Percentiles rank a stretch among this genome's conserved stretches.
These are phyloP conservation scores for Reticulitermes speratus DNA, from an alignment of 1,140 invertebrate genomes.

Conservation along the genomic window DNA sequence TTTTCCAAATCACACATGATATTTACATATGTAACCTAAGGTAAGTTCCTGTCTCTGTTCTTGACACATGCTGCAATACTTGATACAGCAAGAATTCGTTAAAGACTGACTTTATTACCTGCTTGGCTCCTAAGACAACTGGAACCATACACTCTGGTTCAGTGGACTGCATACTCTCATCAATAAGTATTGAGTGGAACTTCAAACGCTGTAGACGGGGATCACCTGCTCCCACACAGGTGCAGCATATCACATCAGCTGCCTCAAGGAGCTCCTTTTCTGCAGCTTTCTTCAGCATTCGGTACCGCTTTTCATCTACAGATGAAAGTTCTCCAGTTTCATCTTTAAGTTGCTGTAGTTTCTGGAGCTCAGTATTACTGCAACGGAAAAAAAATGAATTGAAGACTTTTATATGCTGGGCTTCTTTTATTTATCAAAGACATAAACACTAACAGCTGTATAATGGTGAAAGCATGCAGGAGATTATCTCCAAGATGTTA, in stretches of 20 bases:
- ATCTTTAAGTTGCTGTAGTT: slow-evolving; percentile 95
- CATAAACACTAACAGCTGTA: no score
- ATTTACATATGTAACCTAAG: no score
- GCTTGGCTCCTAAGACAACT: slow-evolving; percentile 94
- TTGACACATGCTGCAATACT: no score
- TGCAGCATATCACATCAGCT: slow-evolving; percentile 99
- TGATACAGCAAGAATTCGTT: no score
- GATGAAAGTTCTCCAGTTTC: slow-evolving; percentile 94
- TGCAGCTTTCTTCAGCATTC: slow-evolving; percentile 85
- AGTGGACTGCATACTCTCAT: slow-evolving; percentile 95
- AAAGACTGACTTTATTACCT: slow-evolving; percentile 44
- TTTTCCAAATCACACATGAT: no score
- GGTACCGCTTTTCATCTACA: slow-evolving; percentile 92
- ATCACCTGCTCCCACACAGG: slow-evolving; percentile 98
- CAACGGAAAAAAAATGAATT: slow-evolving; percentile 34
- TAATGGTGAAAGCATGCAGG: no score
- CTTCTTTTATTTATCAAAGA: no score
- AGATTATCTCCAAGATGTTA: no score
- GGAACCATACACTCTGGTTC: slow-evolving; percentile 99
- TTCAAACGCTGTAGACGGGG: slow-evolving; percentile 86
- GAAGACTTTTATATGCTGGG: neutral
- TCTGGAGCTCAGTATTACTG: slow-evolving; percentile 86
- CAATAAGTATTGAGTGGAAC: slow-evolving; percentile 97
- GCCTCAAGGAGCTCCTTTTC: slow-evolving; percentile 92
- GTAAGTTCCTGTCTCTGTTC: no score